phyloP scores from a whole-genome alignment of 1,140 invertebrate genomes.

The Drosophila eugracilis region DNA sequence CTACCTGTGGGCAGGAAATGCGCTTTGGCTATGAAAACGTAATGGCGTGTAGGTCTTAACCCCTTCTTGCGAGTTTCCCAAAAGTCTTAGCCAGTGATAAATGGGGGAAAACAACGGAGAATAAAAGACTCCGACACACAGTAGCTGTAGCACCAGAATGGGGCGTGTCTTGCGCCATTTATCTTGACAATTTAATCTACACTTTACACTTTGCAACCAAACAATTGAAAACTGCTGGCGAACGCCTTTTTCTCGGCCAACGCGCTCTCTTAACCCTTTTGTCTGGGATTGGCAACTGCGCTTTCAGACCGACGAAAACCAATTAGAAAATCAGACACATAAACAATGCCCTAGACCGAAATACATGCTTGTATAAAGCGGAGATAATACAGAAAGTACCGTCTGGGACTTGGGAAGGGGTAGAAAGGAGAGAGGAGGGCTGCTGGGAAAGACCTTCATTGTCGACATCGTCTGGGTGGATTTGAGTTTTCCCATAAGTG shows the following conservation, averaged over 20 bases:
- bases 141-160: conserved; percentile 42
- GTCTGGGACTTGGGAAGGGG: conserved; percentile 7
- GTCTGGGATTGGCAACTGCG: conserved; percentile 7
- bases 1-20: conserved; percentile 70
- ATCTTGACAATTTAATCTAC: conserved; percentile 74
- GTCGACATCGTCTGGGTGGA: conserved; percentile 32
- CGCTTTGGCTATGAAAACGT: conserved; percentile 53
- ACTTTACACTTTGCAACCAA: conserved; percentile 31
- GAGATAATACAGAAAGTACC: conserved; percentile 22
- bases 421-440: too few species aligned
- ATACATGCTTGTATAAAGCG: conserved; percentile 1
- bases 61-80: conserved; percentile 26
- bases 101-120: conserved; percentile 30
- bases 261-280: conserved; percentile 41
- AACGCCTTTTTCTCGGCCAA: conserved; percentile 43
- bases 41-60: conserved; percentile 46
- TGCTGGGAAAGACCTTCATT: conserved; percentile 4
- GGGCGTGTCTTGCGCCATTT: conserved; percentile 58
- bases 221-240: conserved; percentile 37
- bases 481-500: conserved; percentile 43
- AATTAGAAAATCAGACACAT: conserved; percentile 70
- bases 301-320: too few species aligned
- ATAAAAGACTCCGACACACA: conserved; percentile 43
- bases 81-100: conserved; percentile 48
- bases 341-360: conserved; percentile 54